Conservation (phyloP, 2,888 invertebrate genomes). For the Oasisia sp. region DNA sequence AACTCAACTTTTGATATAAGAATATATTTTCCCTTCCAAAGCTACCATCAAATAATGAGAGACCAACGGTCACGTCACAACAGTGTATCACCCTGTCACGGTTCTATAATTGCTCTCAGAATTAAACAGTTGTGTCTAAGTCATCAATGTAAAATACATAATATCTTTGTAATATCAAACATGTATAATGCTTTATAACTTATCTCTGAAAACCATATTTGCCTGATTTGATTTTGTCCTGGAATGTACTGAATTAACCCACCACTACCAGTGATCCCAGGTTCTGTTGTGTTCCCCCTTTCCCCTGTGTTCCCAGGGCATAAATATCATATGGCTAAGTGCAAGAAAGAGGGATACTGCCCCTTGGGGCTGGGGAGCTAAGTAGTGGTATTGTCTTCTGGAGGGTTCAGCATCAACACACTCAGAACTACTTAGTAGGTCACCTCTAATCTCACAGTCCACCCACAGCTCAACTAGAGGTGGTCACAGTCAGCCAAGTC, state of each 20-base stretch:
- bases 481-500: not conserved
- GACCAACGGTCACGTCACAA: no score
- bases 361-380: not conserved
- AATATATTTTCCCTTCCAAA: no score
- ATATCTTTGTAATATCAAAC: not conserved
- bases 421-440: not conserved
- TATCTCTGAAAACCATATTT: not conserved
- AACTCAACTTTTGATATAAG: no score
- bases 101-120: no score
- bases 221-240: not conserved
- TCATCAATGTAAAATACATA: no score
- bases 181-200: not conserved
- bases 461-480: not conserved
- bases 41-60: no score
- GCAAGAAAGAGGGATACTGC: not conserved
- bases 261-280: no score
- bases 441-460: not conserved
- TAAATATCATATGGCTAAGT: no score
- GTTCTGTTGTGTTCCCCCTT: no score
- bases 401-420: not conserved
- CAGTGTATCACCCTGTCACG: no score
- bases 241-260: not conserved
- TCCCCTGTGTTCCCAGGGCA: no score
- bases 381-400: not conserved
- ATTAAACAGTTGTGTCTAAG: no score